Base-by-base conservation (phyloP, 2,113 vertebrate genomes). In the Hystrix brachyura region DNA sequence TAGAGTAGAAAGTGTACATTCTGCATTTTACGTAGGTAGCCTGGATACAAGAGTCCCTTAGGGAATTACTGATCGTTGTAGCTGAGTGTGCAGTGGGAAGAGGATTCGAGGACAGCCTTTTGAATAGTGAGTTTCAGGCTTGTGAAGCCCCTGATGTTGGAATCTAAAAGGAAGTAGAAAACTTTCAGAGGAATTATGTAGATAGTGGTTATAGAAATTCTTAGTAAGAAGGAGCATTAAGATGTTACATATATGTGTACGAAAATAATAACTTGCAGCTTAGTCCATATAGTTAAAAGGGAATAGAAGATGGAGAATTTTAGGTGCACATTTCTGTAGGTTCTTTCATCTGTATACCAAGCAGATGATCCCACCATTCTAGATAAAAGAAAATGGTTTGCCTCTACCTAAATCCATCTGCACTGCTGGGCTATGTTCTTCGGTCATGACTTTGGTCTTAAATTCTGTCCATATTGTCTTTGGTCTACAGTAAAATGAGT, bases 401-500 rank as follows among this genome's bases (percentile, higher is more conserved):
- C 57, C 51, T 90, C 46, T 2, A 2, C 62, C 46, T 84, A 34
- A 46, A 34, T 62, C 48, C 53, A 29, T 13, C n/a, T 43, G 19
- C 23, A 12, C 46, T 34, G 1, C 18, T n/a, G 46, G 23, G 21
- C n/a, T 84, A 0, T 87, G 6, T 74, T 84, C 81, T 84, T 87
- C 32, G 19, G 1, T 67, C 5, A 5, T 62, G 78, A 67, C 34
- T 59, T 80, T 19, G 38, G 55, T 48, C 60, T 79, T 23, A 23
- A 65, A 43, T 60, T 21, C 62, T 86, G 34, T 55, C 38, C 25
- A 5, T 0, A 0, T 10, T 65, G 10, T 51, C 69, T n/a, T 74
- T 67, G 55, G 86, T 85, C 72, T 62, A 93, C n/a, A 53, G 11
- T 57, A 13, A 95, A 85, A 87, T 55, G 64, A 93, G 53, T 25